phyloP scores from a whole-genome alignment of 2,888 invertebrate species.

The Athalia rosae region DNA sequence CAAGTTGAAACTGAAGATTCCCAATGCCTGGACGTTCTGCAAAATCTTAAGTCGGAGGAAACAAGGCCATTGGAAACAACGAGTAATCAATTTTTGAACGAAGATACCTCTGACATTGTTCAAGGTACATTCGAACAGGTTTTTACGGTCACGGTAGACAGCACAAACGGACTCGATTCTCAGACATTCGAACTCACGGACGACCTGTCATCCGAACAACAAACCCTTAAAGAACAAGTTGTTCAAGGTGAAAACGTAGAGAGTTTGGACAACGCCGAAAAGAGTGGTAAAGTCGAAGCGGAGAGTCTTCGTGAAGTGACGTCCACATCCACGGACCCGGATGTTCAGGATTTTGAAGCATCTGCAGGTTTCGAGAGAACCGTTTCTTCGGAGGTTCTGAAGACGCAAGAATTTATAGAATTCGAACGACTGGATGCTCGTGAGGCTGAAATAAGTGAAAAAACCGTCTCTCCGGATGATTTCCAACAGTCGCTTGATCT shows the following conservation, averaged over 20 bases:
- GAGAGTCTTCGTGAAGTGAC: not conserved
- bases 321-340: conserved; percentile 2
- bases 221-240: not conserved
- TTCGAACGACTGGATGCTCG: conserved; percentile 8
- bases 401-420: conserved; percentile 10
- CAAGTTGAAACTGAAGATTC: not conserved
- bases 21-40: not conserved
- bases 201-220: not conserved
- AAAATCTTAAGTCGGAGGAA: not conserved
- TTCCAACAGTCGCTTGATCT: not conserved
- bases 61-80: not conserved
- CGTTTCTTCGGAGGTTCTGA: not conserved
- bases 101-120: not conserved
- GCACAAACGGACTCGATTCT: not conserved
- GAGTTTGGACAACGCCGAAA: not conserved
- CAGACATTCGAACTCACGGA: conserved; percentile 1
- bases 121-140: not conserved
- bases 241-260: not conserved
- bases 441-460: not conserved
- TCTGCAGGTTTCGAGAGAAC: not conserved
- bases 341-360: not conserved
- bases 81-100: not conserved
- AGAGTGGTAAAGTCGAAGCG: not conserved
- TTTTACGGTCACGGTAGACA: not conserved
- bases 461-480: not conserved